Base-by-base conservation (phyloP, 2,888 invertebrate genomes). In the Philereme vetulata region DNA sequence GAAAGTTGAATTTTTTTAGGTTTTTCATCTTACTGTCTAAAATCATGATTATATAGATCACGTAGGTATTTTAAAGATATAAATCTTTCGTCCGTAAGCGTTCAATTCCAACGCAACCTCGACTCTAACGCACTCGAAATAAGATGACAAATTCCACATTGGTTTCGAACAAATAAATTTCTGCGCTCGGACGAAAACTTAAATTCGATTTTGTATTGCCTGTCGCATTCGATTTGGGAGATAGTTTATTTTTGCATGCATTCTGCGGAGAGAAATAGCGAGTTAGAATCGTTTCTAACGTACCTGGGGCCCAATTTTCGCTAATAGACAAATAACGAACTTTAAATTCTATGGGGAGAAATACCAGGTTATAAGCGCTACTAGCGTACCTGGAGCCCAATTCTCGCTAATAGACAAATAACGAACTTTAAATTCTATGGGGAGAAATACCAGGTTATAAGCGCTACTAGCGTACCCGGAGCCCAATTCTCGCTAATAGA, bases 131-230 rank as follows among this genome's bases (percentile, higher is more conserved):
- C 34, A 1, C 49, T 57, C 1, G 38, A 51, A 51, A 65, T 62
- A 65, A 51, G 56, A 60, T 43, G 10, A 48, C 47, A 45, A 61
- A 51, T 53, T 9, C 53, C 49, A 59, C 56, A 62, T 62, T 59
- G 55, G 50, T 54, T 55, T 50, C 40, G 52, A 51, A 47, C 53
- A 59, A 61, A 60, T 62, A 63, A 54, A 63, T 57, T 67, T 59
- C 53, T 42, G 54, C 50, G 53, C 42, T 55, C 47, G 61, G 54
- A 53, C 55, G 62, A 64, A 58, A 64, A 62, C 63, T 65, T 65
- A 58, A 58, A 65, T 59, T 55, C 61, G 60, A 60, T 67, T 64
- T 51, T 54, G 60, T 60, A 65, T 64, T 62, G 65, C 48, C 56
- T 62, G 61, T 62, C 64, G 64, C 48, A 53, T 60, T 61, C 58